Conservation (phyloP, 2,888 invertebrate species). For the Zonitis immaculata region DNA sequence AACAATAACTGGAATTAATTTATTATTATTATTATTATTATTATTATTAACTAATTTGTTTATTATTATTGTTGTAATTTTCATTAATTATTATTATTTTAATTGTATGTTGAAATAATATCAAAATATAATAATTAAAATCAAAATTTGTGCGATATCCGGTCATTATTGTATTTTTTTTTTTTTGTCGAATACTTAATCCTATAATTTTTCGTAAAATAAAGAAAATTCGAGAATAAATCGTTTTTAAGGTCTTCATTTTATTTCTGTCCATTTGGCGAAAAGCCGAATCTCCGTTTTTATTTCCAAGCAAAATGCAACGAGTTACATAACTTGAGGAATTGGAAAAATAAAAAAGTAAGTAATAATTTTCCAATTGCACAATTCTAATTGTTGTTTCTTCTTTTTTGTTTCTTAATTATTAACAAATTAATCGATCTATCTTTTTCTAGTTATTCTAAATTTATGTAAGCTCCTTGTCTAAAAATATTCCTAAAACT, state of each 20-base stretch:
- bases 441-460: slow-evolving; percentile 20
- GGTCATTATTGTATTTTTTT: not conserved
- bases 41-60: not conserved
- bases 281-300: not conserved
- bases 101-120: not conserved
- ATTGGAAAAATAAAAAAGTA: no score
- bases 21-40: slow-evolving; percentile 17
- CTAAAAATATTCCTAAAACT: slow-evolving; percentile 37
- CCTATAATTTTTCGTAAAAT: not conserved
- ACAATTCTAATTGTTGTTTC: no score
- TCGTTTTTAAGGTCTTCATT: not conserved
- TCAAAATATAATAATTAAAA: not conserved
- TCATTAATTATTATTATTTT: not conserved
- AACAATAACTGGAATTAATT: slow-evolving; percentile 18
- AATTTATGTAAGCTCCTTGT: slow-evolving; percentile 39
- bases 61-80: not conserved
- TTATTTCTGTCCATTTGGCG: not conserved
- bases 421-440: no score
- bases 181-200: not conserved
- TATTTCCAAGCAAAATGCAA: no score
- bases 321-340: no score
- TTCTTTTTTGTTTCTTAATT: no score
- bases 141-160: not conserved
- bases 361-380: no score
- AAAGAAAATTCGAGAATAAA: not conserved